Evolutionary conservation across 2,888 invertebrate genomes (phyloP), one percentile per base, ranked within the genome.

Genomic region (Drosophila kokeensis): DNA sequence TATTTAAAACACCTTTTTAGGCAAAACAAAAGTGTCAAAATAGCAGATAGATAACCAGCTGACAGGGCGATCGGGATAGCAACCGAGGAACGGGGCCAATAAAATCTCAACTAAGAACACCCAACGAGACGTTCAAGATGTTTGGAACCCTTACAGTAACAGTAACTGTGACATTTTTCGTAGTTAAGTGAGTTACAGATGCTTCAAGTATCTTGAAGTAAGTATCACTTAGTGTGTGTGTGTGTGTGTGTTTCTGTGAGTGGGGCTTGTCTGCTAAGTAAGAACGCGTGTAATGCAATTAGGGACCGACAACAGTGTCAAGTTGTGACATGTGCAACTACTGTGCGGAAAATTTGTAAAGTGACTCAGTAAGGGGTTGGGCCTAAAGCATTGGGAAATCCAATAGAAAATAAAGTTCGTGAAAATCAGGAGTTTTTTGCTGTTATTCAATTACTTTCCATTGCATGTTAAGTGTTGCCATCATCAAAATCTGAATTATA

Each of bases 11-110:
- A 83, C 89, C 89, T 90, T 90, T 86, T 86, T 83, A 78, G 87
- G 64, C 90, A 68, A 76, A 79, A 84, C 90, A 88, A 90, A 85
- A 88, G 90, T 89, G 90, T 90, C 90, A 90, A 88, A 90, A 88
- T 76, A 89, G 73, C 59, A 71, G 71, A 84, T 82, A 68, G 83
- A 71, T 77, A 66, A 61, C 24, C n/a, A n/a, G 55, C 55, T 50
- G 68, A 48, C 57, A 49, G 71, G 50, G 42, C 36, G n/a, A 38
- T 49, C 18, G 30, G 38, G 32, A 27, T 65, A 15, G 49, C 59
- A 49, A 57, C 38, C 21, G 15, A 2, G 45, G 24, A 45, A 45
- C 29, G 32, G 61, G 49, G 30, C n/a, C 73, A 62, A 77, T 73
- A 77, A 77, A 79, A 73, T 66, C 53, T 40, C 30, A 40, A 21